Base-by-base conservation (phyloP, 2,797 vertebrate genomes). In the Sebastolobus altivelis region DNA sequence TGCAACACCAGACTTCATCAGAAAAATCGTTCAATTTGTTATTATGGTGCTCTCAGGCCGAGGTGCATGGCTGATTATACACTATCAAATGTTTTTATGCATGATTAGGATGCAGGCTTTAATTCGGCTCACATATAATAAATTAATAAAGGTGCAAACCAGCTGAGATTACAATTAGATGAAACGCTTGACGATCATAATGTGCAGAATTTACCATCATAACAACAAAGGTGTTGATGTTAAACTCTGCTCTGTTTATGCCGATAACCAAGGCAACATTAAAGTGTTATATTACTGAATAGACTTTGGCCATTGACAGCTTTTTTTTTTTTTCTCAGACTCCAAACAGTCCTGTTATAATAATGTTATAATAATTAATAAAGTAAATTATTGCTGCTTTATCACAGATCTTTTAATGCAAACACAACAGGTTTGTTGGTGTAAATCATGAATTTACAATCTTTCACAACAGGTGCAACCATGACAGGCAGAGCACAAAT, bases 41-140 rank as follows among this genome's bases (percentile, higher is more conserved):
- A 25, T 52, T 5, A 12, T 66, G 27, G 1, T 5, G 0, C 14
- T n/a, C 3, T 4, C 0, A 49, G 2, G 0, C 1, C 2, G 2
- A 18, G 0, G 5, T 2, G 2, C 18, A 40, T 1, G 0, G 0
- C 1, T 9, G 3, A 20, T 56, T 29, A 5, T 0, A 67, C 0
- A 0, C 0, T 5, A 8, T 16, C 3, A 16, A 8, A 1, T 4
- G 8, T 29, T 25, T 33, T 13, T 2, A 25, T 0, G 1, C 27
- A 29, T n/a, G 1, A 62, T 2, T 20, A 2, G 0, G 6, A 3
- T 27, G 1, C 33, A 5, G 2, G 2, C 31, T 76, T 56, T 11
- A 61, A 58, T 79, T 83, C 85, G 72, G 82, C 72, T 10, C 5
- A 14, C 1, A 49, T 0, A 8, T 1, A 70, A 56, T 13, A 79